Evolutionary conservation across 2,113 vertebrate species (phyloP).

Genomic region (Spilogale gracilis): DNA sequence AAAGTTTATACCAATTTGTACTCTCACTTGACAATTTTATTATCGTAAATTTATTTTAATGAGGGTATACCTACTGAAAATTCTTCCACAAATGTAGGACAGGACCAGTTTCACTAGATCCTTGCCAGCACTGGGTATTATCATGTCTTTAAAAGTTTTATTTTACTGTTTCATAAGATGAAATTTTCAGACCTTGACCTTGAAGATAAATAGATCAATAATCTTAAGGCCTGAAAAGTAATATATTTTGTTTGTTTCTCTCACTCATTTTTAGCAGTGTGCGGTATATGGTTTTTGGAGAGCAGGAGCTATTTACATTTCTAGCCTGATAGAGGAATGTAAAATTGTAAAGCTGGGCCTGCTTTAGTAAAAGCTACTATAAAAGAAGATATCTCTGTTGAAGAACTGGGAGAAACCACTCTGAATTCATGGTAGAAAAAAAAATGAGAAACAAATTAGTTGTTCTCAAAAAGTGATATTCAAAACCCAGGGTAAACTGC

Average conservation of each 20-base stretch:
- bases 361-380: slow-evolving; percentile 95
- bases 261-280: slow-evolving; percentile 87
- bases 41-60: not conserved
- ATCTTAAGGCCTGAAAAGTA: not conserved
- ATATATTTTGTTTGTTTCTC: not conserved
- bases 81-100: not conserved
- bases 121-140: not conserved
- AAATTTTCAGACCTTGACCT: not conserved
- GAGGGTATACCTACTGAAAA: not conserved
- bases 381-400: slow-evolving; percentile 91
- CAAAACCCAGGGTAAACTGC: accelerated
- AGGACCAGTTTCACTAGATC: not conserved
- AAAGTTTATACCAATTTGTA: not conserved
- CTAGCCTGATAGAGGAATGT: slow-evolving; percentile 92
- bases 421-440: slow-evolving; percentile 90
- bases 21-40: not conserved
- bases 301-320: slow-evolving; percentile 92
- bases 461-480: not conserved
- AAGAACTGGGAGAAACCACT: slow-evolving; percentile 92
- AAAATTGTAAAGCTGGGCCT: slow-evolving; percentile 93
- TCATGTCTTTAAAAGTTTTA: not conserved
- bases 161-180: not conserved
- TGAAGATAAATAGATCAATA: not conserved
- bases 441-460: not conserved
- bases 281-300: slow-evolving; percentile 93